Conservation (phyloP, 2,888 invertebrate genomes). For the Cantharis nigra region DNA sequence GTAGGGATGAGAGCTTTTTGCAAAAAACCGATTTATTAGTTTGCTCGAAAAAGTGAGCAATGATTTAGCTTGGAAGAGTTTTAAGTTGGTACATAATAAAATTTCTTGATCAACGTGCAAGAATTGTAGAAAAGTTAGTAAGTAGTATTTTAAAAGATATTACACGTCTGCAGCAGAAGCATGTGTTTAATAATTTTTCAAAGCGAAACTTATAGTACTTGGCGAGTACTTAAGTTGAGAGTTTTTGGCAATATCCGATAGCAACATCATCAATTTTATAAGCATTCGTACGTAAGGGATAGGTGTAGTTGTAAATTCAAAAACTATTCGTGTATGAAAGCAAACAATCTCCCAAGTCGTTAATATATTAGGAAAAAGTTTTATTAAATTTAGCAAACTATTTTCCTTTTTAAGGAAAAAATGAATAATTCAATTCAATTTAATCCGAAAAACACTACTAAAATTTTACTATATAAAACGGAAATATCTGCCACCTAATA, state of each 20-base stretch:
- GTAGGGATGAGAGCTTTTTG: too few species aligned
- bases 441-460: neutral
- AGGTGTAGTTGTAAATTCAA: neutral
- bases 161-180: neutral
- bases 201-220: neutral
- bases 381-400: neutral
- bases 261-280: neutral
- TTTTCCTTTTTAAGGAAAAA: neutral
- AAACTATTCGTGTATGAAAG: neutral
- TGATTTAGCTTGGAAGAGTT: neutral
- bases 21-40: too few species aligned
- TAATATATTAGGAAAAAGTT: neutral
- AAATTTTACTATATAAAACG: neutral
- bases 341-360: neutral
- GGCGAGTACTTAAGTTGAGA: neutral
- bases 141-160: neutral
- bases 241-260: neutral
- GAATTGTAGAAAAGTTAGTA: neutral
- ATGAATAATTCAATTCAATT: neutral
- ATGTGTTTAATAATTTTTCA: neutral
- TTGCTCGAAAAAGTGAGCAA: too few species aligned
- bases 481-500: slow-evolving; percentile 1
- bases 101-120: neutral
- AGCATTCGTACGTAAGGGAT: neutral
- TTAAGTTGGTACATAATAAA: neutral